phyloP scores from a whole-genome alignment of 2,888 invertebrate species.

The Drosophila picticornis region DNA sequence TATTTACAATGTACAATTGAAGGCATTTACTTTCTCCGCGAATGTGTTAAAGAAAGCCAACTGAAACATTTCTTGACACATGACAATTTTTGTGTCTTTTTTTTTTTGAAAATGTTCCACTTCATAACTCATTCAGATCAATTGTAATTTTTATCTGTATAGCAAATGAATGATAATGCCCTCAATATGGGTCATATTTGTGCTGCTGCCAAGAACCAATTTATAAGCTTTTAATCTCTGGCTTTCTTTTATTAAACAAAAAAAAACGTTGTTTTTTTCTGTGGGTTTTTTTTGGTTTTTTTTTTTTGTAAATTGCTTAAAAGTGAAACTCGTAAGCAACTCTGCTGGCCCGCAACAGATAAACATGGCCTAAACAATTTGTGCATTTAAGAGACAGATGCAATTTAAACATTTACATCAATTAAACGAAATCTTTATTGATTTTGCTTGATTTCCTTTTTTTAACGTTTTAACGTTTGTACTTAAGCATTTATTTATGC shows the following conservation, averaged over 20 bases:
- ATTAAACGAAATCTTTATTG: slow-evolving; percentile 57
- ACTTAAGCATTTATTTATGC: slow-evolving; percentile 63
- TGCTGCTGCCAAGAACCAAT: slow-evolving; percentile 42
- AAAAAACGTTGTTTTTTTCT: neutral
- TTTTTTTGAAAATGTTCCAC: neutral
- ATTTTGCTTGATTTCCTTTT: slow-evolving; percentile 38
- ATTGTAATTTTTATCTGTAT: slow-evolving; percentile 29
- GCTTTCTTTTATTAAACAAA: slow-evolving; percentile 48
- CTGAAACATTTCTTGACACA: neutral
- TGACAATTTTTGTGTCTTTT: neutral
- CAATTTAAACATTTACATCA: slow-evolving; percentile 51
- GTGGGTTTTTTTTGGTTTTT: neutral
- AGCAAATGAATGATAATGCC: slow-evolving; percentile 53
- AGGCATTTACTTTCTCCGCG: slow-evolving; percentile 28
- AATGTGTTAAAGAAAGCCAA: neutral
- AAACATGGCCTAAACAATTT: slow-evolving; percentile 59
- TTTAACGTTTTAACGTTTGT: slow-evolving; percentile 41
- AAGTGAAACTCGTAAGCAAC: slow-evolving; percentile 64
- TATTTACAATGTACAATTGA: slow-evolving; percentile 15
- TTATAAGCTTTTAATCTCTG: slow-evolving; percentile 39
- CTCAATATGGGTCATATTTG: slow-evolving; percentile 66
- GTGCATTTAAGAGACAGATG: slow-evolving; percentile 10
- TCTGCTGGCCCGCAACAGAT: slow-evolving; percentile 11
- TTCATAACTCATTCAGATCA: slow-evolving; percentile 5
- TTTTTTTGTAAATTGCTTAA: slow-evolving; percentile 42